A percentile compares a stretch with the other conserved stretches of the same genome.
phyloP scores from a whole-genome alignment of 35 echinoderm and acorn worm genomes.

The Acanthaster planci region DNA sequence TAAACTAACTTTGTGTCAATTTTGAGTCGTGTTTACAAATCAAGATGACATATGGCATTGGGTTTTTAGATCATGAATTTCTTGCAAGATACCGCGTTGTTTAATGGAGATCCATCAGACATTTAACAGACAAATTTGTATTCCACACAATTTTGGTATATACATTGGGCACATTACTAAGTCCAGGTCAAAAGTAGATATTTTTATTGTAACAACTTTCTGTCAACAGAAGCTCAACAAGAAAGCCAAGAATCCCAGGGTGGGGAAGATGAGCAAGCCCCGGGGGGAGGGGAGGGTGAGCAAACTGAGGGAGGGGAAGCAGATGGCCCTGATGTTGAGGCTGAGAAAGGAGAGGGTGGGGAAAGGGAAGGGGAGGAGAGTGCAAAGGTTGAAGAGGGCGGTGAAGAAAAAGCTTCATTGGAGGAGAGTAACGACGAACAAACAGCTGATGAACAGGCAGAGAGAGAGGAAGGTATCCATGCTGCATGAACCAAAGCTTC shows the following conservation, averaged over 20 bases:
- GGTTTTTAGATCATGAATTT: no score
- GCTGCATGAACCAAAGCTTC: neutral
- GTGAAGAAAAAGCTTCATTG: neutral
- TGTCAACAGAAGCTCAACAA: neutral
- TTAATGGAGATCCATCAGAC: no score
- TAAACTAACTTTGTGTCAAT: no score
- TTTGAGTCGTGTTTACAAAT: no score
- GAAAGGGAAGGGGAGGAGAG: neutral
- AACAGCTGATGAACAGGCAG: conserved; percentile 23
- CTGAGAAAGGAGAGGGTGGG: neutral
- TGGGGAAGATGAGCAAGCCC: neutral
- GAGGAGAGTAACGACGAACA: neutral
- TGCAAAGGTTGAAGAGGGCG: conserved; percentile 13
- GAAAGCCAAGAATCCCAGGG: neutral
- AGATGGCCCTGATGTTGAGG: neutral
- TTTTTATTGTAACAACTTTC: neutral
- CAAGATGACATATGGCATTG: no score
- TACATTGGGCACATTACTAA: no score
- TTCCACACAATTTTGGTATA: no score
- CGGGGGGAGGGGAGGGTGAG: conserved; percentile 16
- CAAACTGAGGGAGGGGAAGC: conserved; percentile 3
- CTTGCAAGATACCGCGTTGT: no score
- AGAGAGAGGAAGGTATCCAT: conserved; percentile 33
- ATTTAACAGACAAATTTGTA: no score
- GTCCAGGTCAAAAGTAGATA: neutral